Percentiles rank a stretch among this genome's conserved stretches.
These are phyloP conservation scores for Diachasma alloeum DNA, from an alignment of 1,140 invertebrate species.

Conservation along the genomic window DNA sequence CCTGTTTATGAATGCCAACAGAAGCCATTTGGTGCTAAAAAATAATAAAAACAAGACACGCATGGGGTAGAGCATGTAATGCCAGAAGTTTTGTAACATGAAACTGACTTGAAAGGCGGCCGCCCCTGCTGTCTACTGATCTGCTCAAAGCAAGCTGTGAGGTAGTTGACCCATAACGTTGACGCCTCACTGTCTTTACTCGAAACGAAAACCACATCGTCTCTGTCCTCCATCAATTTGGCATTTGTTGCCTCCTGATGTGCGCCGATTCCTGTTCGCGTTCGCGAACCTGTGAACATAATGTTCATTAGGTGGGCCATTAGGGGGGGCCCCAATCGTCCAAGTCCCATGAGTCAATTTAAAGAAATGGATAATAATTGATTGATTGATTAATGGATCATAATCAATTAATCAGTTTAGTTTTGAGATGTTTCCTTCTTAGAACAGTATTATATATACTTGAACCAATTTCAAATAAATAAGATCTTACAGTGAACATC, in stretches of 20 bases:
- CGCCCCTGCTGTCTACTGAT: conserved; percentile 78
- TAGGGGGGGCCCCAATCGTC: too few relatives aligned
- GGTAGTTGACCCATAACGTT: conserved; percentile 80
- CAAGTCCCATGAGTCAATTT: too few relatives aligned
- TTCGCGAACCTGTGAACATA: conserved; percentile 52
- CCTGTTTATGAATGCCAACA: too few relatives aligned
- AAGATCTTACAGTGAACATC: too few relatives aligned
- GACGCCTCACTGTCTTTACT: conserved; percentile 78
- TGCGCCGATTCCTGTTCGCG: conserved; percentile 31
- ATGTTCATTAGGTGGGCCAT: too few relatives aligned
- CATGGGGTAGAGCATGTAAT: neutral
- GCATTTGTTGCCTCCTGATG: conserved; percentile 39
- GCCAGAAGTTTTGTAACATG: conserved; percentile 28
- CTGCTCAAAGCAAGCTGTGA: conserved; percentile 81
- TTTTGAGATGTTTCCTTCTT: too few relatives aligned
- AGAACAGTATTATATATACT: too few relatives aligned
- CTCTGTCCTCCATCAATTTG: conserved; percentile 47
- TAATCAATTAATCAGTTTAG: too few relatives aligned
- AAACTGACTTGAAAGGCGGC: conserved; percentile 74
- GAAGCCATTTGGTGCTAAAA: neutral
- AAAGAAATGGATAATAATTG: too few relatives aligned
- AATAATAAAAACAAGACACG: neutral
- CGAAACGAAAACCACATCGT: conserved; percentile 82
- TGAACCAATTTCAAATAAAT: too few relatives aligned
- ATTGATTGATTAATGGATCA: too few relatives aligned